A percentile compares a stretch with the other conserved stretches of the same genome.
phyloP scores from a whole-genome alignment of 2,113 vertebrate genomes.

The Leucosticte australis region DNA sequence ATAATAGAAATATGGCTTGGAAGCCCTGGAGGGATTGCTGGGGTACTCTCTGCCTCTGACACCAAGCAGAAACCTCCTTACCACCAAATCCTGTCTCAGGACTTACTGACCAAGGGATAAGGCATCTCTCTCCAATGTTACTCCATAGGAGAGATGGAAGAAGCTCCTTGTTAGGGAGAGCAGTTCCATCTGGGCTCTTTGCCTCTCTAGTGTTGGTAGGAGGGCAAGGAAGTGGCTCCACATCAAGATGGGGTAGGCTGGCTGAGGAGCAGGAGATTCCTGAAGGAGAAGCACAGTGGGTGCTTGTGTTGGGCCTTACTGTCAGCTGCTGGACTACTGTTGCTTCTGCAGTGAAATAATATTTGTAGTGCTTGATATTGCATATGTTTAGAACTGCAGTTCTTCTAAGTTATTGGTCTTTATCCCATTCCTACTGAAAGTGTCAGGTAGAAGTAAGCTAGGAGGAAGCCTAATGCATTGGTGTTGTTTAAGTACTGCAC shows the following conservation, averaged over 20 bases:
- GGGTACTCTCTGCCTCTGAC: neutral
- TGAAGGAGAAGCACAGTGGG: neutral
- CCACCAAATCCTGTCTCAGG: neutral
- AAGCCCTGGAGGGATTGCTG: neutral
- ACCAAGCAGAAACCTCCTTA: neutral
- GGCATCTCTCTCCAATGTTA: neutral
- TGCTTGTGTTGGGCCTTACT: accelerated
- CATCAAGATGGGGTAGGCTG: neutral
- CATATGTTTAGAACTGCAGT: neutral
- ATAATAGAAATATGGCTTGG: neutral
- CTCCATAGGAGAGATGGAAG: neutral
- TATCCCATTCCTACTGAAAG: neutral
- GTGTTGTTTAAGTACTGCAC: neutral
- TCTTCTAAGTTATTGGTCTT: neutral
- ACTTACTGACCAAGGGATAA: neutral
- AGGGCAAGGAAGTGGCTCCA: neutral
- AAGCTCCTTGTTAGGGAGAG: neutral
- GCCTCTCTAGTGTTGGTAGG: accelerated
- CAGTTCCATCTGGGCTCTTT: neutral
- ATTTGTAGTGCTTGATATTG: neutral
- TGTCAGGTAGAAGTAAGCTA: neutral
- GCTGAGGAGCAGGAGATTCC: neutral
- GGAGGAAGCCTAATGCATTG: neutral
- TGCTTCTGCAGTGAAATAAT: neutral
- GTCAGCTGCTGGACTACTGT: neutral